Evolutionary conservation across 1,140 invertebrate genomes (phyloP), one percentile per base, ranked within the genome.

Genomic region (Yoshiicerus persimilis): DNA sequence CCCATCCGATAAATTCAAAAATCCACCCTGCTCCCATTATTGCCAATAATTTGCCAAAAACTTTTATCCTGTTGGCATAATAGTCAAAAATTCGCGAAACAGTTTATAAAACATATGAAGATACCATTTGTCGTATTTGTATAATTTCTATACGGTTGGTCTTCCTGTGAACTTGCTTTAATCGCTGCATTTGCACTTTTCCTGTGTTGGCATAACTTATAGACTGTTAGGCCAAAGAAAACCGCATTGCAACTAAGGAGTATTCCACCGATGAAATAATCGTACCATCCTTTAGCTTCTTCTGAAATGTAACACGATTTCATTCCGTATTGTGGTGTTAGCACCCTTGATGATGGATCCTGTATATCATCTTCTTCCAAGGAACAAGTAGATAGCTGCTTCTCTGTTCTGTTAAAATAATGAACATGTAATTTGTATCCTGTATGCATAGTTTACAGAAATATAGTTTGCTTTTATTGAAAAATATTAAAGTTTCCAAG

Each of bases 1-100:
- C 66, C 10, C 94, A 94, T 4, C 95, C 95, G 0, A 95, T 88
- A 1, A 96, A 92, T 91, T 96, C 96, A 86, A 96, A 95, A 62
- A 95, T 94, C 95, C 95, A 96, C 0, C 94, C 95, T 16, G 96
- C 92, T 2, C 95, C 96, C 95, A 95, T 96, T 0, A 96, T 93
- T 1, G 96, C 90, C 88, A 95, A 95, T n/a, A 96, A 92, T 91
- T 95, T 96, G 0, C 95, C 90, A 80, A 95, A 96, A n/a, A 96
- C 91, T 9, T 94, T 91, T 88, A 95, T 95, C 90, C 95, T 95
- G 91, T 56, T n/a, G 34, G n/a, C 16, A 25, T 30, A 64, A 64
- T 38, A 20, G 20, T 4, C 32, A 36, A 30, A 66, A 62, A 5
- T 13, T 62, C 41, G n/a, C 11, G 5, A 41, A 11, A 11, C n/a